Percentiles rank a stretch among this genome's conserved stretches.
Evolutionary conservation across 2,888 invertebrate genomes (phyloP).

Genomic region (Aproaerema taeniolella): DNA sequence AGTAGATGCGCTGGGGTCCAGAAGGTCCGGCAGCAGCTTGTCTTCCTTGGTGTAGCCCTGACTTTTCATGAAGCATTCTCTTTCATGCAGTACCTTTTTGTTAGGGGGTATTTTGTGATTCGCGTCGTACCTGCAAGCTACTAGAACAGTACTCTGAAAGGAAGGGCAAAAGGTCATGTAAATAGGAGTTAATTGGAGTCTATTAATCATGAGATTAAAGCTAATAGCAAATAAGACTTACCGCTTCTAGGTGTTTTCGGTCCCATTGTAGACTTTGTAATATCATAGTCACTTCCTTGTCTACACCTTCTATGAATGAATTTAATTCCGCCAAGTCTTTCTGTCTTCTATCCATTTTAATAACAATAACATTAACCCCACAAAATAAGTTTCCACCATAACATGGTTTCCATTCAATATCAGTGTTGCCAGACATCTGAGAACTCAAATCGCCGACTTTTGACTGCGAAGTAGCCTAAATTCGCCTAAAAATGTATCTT

Average conservation of each 20-base stretch:
- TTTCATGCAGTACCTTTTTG: conserved; percentile 38
- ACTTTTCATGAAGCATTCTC: conserved; percentile 35
- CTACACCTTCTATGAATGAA: conserved; percentile 36
- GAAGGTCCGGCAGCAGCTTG: conserved; percentile 45
- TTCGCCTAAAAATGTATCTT: too few species aligned
- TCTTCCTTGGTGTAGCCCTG: conserved; percentile 44
- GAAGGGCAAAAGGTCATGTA: too few species aligned
- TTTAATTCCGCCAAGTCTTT: conserved; percentile 39
- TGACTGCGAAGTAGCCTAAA: too few species aligned
- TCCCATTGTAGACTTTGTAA: conserved; percentile 64
- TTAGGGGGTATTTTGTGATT: conserved; percentile 42
- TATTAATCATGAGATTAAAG: too few species aligned
- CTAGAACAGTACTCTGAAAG: conserved; percentile 36
- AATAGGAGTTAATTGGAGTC: too few species aligned
- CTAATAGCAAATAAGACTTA: conserved; percentile 26
- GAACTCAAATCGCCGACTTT: too few species aligned
- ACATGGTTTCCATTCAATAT: too few species aligned
- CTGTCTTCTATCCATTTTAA: conserved; percentile 39
- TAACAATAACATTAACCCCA: too few species aligned
- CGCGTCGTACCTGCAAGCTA: conserved; percentile 38
- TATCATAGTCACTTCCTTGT: conserved; percentile 53
- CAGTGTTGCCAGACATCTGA: too few species aligned
- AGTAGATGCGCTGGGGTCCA: conserved; percentile 33
- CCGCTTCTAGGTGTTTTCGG: conserved; percentile 43
- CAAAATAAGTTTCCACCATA: background rate